Conservation (phyloP, 2,797 vertebrate species). For the Columba guinea region DNA sequence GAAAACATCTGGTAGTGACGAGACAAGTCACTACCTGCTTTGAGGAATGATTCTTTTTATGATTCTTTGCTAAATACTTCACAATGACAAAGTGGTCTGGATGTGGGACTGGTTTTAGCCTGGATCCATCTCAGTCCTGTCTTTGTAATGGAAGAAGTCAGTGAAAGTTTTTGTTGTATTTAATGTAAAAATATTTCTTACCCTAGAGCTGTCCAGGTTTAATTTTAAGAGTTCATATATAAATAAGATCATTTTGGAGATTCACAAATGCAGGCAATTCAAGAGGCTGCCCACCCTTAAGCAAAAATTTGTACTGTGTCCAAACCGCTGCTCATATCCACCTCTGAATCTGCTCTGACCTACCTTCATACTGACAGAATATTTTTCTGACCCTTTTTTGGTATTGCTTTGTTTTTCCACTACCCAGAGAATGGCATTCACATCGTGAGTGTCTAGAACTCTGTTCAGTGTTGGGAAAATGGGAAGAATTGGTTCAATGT, state of each 20-base stretch:
- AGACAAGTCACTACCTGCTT: neutral
- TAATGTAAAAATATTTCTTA: neutral
- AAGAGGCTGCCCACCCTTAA: neutral
- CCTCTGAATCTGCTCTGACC: neutral
- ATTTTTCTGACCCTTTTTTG: neutral
- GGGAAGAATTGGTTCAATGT: neutral
- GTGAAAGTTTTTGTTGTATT: neutral
- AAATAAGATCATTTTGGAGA: neutral
- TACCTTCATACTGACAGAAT: neutral
- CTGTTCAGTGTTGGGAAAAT: neutral
- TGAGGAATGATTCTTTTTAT: neutral
- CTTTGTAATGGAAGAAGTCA: neutral
- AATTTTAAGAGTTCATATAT: neutral
- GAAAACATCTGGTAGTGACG: neutral
- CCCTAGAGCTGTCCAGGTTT: neutral
- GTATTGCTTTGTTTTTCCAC: neutral
- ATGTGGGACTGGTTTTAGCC: neutral
- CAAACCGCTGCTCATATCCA: neutral
- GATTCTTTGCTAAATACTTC: neutral
- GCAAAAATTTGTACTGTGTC: neutral
- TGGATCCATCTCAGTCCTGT: neutral
- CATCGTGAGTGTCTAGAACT: neutral
- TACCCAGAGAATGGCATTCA: neutral
- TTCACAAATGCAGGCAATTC: neutral
- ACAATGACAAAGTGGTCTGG: neutral